phyloP scores from a whole-genome alignment of 1,140 invertebrate genomes.

The Cotesia vestalis region DNA sequence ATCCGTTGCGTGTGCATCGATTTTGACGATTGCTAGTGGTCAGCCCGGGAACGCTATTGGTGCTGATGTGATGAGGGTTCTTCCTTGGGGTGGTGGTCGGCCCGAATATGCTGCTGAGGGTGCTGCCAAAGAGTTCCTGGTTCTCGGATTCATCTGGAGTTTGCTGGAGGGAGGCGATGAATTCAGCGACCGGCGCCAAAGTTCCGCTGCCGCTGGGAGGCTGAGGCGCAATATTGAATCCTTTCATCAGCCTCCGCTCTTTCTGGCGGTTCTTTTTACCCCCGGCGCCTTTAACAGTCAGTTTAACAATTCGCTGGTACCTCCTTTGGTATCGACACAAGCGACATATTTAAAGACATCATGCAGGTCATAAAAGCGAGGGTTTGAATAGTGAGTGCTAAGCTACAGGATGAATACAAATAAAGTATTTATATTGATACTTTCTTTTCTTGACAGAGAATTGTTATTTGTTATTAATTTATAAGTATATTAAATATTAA shows the following conservation, averaged over 20 bases:
- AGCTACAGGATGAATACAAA: too few species aligned
- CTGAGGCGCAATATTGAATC: conserved; percentile 85
- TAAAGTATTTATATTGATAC: too few species aligned
- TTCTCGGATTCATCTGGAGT: conserved; percentile 64
- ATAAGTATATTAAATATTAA: too few species aligned
- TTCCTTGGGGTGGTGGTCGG: conserved; percentile 58
- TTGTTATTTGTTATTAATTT: background rate
- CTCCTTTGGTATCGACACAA: too few species aligned
- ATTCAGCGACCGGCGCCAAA: conserved; percentile 79
- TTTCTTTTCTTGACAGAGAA: background rate
- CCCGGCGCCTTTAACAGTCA: conserved; percentile 76
- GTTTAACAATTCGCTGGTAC: conserved; percentile 34
- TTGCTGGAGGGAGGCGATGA: conserved; percentile 74
- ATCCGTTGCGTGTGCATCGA: conserved; percentile 45
- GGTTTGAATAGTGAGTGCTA: too few species aligned
- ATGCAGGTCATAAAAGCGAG: conserved; percentile 19
- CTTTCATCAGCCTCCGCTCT: conserved; percentile 91
- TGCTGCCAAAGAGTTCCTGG: conserved; percentile 63
- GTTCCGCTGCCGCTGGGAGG: conserved; percentile 67
- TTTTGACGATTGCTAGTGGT: conserved; percentile 56
- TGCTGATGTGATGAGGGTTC: conserved; percentile 74
- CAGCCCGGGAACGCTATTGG: conserved; percentile 61
- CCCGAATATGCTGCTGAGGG: conserved; percentile 61
- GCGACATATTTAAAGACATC: background rate
- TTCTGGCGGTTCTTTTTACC: conserved; percentile 94